Conservation (phyloP, 2,797 vertebrate species). For the Halcyon chelicuti region DNA sequence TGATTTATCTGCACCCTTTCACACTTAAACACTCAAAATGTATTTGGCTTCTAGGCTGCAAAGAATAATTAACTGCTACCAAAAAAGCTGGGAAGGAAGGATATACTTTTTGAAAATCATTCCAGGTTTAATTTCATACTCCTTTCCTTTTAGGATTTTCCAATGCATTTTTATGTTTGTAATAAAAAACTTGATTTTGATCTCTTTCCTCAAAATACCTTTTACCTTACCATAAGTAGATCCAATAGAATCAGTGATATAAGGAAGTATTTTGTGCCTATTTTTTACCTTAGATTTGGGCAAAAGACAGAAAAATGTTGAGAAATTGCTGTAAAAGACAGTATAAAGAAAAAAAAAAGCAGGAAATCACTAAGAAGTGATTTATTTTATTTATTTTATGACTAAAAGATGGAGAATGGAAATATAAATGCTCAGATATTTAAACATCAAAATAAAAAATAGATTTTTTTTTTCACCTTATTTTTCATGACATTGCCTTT, state of each 20-base stretch:
- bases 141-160: background rate
- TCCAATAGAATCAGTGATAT: background rate
- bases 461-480: background rate
- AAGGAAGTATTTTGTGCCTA: background rate
- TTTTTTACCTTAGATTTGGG: background rate
- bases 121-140: background rate
- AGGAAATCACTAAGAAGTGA: background rate
- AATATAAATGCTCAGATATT: background rate
- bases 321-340: background rate
- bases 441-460: background rate
- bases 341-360: background rate
- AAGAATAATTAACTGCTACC: background rate
- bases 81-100: background rate
- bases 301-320: background rate
- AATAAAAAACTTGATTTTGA: background rate
- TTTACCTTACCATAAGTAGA: background rate
- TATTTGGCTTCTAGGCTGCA: background rate
- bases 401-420: background rate
- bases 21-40: background rate
- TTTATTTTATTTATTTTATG: background rate
- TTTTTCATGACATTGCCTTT: background rate
- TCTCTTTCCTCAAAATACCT: background rate
- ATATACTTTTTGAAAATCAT: background rate
- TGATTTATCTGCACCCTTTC: conserved; percentile 18
- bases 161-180: background rate